Base-by-base conservation (phyloP, 2,888 invertebrate species). In the Platycnemis pennipes region DNA sequence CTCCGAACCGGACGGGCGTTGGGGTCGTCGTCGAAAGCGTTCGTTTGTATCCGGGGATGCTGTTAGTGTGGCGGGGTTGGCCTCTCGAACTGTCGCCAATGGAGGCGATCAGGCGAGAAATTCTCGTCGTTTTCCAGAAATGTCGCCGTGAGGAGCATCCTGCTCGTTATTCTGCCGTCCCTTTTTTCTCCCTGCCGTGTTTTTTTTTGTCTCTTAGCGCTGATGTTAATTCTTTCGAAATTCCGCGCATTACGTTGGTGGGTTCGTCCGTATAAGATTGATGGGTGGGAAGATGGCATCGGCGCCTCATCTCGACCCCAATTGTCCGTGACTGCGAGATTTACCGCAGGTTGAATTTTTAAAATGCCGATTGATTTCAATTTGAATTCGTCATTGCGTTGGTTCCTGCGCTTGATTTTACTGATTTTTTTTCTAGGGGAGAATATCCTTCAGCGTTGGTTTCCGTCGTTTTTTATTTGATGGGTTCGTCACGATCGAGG, bases 311-410 rank as follows among this genome's bases (percentile, higher is more conserved):
- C 86, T 44, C 87, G 46, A 45, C 46, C 87, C 77, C 77, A 77
- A 77, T 77, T 77, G 77, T 77, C 77, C 37, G 11, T 26, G 37
- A 77, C 77, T 77, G 37, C 37, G 37, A 7, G 77, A 37, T 37
- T 37, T 26, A 4, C 37, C 2, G 46, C 45, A 46, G 26, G n/a
- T 22, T 26, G 44, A 44, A 69, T 69, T 63, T 91, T 91, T 69
- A 49, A 91, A 91, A 63, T 44, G 63, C 26, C 63, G 91, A 91
- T 91, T 91, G 91, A 91, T 91, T 87, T 63, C 44, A 63, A 56
- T 91, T 87, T 63, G n/a, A 63, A 56, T 56, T 56, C 42, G 42
- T 89, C 56, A 1, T 22, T 7, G 0, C 91, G 22, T 31, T 63
- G 53, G 56, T 37, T 56, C 22, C 37, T 44, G 37, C 69, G 37